These are phyloP conservation scores for Autographa pulchrina DNA, from an alignment of 2,888 invertebrate genomes.

Conservation along the genomic window DNA sequence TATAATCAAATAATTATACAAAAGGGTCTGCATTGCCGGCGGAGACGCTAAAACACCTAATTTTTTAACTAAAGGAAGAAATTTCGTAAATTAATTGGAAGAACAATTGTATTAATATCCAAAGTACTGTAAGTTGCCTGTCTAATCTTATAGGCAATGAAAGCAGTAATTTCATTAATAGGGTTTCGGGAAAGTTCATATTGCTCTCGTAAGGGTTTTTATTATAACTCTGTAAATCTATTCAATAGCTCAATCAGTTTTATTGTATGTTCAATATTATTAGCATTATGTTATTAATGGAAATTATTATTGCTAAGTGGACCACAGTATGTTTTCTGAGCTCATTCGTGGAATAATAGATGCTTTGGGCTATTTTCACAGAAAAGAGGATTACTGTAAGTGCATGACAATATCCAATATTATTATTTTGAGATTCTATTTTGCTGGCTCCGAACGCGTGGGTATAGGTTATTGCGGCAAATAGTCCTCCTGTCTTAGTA, in stretches of 20 bases:
- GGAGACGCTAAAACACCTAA: constrained; percentile 42
- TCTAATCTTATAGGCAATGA: constrained; percentile 42
- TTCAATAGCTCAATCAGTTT: constrained; percentile 13
- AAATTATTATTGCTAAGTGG: background rate
- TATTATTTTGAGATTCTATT: too few species aligned
- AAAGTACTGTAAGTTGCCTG: constrained; percentile 40
- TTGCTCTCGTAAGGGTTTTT: constrained; percentile 1
- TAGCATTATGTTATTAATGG: background rate
- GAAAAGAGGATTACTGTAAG: too few species aligned
- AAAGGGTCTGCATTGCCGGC: constrained; percentile 29
- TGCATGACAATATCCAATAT: too few species aligned
- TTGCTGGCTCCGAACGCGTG: too few species aligned
- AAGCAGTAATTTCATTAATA: constrained; percentile 33
- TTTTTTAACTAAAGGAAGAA: constrained; percentile 37
- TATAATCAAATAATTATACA: constrained; percentile 42
- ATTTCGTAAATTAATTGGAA: constrained; percentile 42
- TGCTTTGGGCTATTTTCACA: background rate
- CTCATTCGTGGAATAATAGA: background rate
- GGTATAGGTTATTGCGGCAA: too few species aligned
- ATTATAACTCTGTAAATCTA: constrained; percentile 4
- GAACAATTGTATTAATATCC: constrained; percentile 45
- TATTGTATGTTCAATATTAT: background rate
- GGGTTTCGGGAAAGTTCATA: constrained; percentile 16
- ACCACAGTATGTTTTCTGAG: background rate
- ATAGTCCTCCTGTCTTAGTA: too few species aligned